Conservation (phyloP, 1,140 invertebrate genomes). For the Diachasmimorpha longicaudata region DNA sequence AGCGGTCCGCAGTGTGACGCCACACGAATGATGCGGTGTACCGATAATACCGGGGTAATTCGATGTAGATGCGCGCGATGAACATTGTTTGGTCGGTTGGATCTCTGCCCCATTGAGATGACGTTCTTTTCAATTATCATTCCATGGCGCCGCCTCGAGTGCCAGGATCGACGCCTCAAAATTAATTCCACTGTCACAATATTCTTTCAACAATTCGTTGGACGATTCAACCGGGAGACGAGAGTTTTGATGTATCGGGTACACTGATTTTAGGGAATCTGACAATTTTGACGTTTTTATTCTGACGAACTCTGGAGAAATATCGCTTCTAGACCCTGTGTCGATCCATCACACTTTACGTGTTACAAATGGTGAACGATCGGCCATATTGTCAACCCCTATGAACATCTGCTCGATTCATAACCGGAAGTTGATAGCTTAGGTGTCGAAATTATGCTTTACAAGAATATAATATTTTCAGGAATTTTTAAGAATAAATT, state of each 20-base stretch:
- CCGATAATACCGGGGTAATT: constrained; percentile 8
- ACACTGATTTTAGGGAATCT: neutral
- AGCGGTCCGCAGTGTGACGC: neutral
- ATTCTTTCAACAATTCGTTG: neutral
- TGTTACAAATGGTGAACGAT: constrained; percentile 31
- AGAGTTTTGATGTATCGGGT: neutral
- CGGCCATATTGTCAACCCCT: constrained; percentile 48
- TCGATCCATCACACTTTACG: constrained; percentile 48
- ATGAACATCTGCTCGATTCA: constrained; percentile 50
- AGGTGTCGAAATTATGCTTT: constrained; percentile 11
- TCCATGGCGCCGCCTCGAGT: constrained; percentile 4
- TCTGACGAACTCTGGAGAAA: neutral
- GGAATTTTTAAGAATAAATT: no score
- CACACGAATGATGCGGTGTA: constrained; percentile 7
- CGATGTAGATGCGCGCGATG: constrained; percentile 1
- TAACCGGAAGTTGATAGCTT: constrained; percentile 4
- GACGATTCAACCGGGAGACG: neutral
- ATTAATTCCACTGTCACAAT: constrained; percentile 3
- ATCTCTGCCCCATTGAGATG: neutral
- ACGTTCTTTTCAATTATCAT: constrained; percentile 26
- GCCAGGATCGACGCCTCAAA: constrained; percentile 7
- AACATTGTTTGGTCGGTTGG: neutral
- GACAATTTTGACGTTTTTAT: neutral
- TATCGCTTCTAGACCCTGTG: constrained; percentile 6
- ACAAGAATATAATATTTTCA: constrained; percentile 9